phyloP scores from a whole-genome alignment of 2,797 vertebrate genomes.

The Sebastes variabilis region DNA sequence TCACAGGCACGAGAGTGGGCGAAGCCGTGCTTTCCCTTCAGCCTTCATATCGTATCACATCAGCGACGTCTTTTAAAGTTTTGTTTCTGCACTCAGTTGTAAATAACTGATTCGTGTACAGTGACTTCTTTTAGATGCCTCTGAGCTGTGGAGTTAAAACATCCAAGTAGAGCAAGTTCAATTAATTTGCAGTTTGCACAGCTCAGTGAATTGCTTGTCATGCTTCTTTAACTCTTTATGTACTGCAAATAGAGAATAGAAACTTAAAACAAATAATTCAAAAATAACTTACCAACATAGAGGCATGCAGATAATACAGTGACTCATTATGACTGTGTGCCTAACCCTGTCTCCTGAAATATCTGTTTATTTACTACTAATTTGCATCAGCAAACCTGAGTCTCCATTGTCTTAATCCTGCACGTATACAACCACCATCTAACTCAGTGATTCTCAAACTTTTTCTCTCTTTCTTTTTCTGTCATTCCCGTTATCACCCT shows the following conservation, averaged over 20 bases:
- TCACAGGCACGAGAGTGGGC: not conserved
- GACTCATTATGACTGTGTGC: not conserved
- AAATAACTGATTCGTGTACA: conserved; percentile 13
- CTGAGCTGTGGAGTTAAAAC: conserved; percentile 20
- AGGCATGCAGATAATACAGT: not conserved
- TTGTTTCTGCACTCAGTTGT: conserved; percentile 17
- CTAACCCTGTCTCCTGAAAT: not conserved
- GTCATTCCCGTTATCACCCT: too few relatives aligned
- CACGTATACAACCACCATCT: not conserved
- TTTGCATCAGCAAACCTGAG: not conserved
- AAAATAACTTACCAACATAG: not conserved
- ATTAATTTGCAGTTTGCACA: conserved; percentile 7
- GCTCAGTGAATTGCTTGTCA: not conserved
- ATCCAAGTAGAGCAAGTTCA: conserved; percentile 8
- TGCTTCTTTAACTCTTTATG: not conserved
- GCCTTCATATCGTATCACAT: conserved; percentile 5
- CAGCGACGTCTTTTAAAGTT: not conserved
- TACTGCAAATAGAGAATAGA: not conserved
- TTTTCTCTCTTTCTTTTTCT: too few relatives aligned
- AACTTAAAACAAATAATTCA: not conserved
- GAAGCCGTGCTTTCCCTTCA: not conserved
- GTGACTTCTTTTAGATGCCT: not conserved
- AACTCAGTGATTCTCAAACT: too few relatives aligned
- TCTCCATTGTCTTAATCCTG: not conserved
- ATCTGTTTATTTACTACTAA: not conserved